These are phyloP conservation scores for Pseudoatta argentina DNA, from an alignment of 1,140 invertebrate species.

Conservation along the genomic window DNA sequence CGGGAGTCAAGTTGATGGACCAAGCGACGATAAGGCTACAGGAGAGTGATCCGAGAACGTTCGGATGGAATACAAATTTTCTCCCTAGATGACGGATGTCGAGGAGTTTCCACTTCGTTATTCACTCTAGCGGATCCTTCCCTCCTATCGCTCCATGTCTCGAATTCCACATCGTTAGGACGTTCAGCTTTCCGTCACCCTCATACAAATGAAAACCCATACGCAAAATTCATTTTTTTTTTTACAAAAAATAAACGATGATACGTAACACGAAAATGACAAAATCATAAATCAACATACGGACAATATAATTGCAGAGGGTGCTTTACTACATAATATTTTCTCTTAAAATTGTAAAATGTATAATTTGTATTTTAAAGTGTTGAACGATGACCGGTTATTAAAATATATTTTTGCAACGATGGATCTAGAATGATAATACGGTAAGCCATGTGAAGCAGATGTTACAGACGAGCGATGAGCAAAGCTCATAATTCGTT, in stretches of 20 bases:
- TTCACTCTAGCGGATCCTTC: constrained; percentile 68
- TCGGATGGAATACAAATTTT: constrained; percentile 81
- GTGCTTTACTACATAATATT: background rate
- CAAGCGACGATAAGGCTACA: constrained; percentile 80
- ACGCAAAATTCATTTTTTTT: constrained; percentile 66
- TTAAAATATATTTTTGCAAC: background rate
- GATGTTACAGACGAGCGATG: background rate
- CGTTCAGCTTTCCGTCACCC: constrained; percentile 15
- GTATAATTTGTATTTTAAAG: background rate
- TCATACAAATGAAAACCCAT: constrained; percentile 50
- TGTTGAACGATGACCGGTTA: background rate
- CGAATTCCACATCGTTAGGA: constrained; percentile 50
- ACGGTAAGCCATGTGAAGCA: background rate
- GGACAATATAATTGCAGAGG: background rate
- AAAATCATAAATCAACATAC: constrained; percentile 54
- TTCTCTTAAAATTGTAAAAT: background rate
- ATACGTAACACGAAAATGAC: constrained; percentile 32
- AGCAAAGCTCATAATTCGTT: background rate
- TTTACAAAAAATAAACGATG: background rate
- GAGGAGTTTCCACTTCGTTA: constrained; percentile 81
- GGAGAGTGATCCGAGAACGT: constrained; percentile 72
- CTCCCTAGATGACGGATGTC: constrained; percentile 78
- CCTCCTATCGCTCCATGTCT: constrained; percentile 54
- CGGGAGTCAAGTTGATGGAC: constrained; percentile 81
- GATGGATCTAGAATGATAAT: background rate